These are phyloP conservation scores for Anthonomus grandis DNA, from an alignment of 1,140 invertebrate species.

Conservation along the genomic window DNA sequence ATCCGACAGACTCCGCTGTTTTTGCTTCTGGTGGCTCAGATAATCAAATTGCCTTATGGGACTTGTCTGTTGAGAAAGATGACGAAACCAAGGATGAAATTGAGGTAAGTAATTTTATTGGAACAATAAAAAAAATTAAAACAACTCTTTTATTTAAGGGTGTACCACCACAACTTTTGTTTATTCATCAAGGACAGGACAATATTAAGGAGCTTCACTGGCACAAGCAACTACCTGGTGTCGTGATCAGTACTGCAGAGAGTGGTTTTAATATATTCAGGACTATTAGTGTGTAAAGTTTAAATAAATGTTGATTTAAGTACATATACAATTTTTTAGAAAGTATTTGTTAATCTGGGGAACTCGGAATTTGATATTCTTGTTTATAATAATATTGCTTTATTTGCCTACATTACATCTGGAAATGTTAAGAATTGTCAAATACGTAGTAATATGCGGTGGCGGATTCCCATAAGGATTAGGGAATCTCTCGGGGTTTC, in stretches of 20 bases:
- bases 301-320: too few relatives aligned
- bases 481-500: too few relatives aligned
- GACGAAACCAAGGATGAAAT: slow-evolving; percentile 62
- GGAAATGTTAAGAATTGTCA: too few relatives aligned
- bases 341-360: too few relatives aligned
- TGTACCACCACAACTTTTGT: slow-evolving; percentile 91
- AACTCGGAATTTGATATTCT: too few relatives aligned
- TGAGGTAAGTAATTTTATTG: slow-evolving; percentile 50
- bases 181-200: slow-evolving; percentile 97
- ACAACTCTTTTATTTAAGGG: slow-evolving; percentile 52
- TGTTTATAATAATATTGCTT: too few relatives aligned
- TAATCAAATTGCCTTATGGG: slow-evolving; percentile 96
- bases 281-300: slow-evolving; percentile 95
- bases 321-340: too few relatives aligned
- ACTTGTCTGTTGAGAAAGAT: slow-evolving; percentile 87
- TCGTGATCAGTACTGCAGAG: slow-evolving; percentile 90
- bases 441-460: too few relatives aligned
- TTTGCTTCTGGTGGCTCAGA: slow-evolving; percentile 92
- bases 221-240: slow-evolving; percentile 93
- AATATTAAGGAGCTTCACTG: slow-evolving; percentile 99
- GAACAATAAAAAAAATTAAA: background rate
- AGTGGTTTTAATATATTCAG: slow-evolving; percentile 96
- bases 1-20: slow-evolving; percentile 86
- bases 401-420: too few relatives aligned
- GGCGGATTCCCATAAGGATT: too few relatives aligned